Conservation (phyloP, 2,113 vertebrate genomes). For the Pantherophis guttatus region DNA sequence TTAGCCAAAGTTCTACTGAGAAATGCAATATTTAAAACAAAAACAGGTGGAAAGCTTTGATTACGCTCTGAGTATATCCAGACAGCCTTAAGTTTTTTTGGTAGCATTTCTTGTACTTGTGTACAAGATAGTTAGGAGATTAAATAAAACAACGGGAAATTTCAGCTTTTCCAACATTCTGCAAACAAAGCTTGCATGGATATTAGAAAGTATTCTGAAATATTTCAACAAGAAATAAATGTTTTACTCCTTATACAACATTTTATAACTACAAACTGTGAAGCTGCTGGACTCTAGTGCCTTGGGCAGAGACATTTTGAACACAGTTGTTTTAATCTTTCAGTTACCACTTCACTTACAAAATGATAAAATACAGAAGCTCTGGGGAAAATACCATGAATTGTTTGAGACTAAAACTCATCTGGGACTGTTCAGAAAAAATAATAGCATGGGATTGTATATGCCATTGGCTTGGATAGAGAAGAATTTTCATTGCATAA, state of each 20-base stretch:
- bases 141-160: constrained; percentile 64
- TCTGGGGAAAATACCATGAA: constrained; percentile 50
- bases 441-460: constrained; percentile 30
- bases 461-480: constrained; percentile 48
- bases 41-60: constrained; percentile 70
- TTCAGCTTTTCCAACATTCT: constrained; percentile 17
- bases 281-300: constrained; percentile 48
- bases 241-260: constrained; percentile 15
- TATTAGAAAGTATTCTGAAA: constrained; percentile 56
- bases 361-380: constrained; percentile 73
- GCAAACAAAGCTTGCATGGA: constrained; percentile 39
- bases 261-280: constrained; percentile 19
- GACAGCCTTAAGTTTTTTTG: constrained; percentile 47
- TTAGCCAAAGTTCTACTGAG: constrained; percentile 50
- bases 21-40: constrained; percentile 65
- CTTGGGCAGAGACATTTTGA: constrained; percentile 61
- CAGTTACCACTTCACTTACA: constrained; percentile 61
- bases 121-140: constrained; percentile 58
- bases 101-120: constrained; percentile 40
- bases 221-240: constrained; percentile 30
- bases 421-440: constrained; percentile 54
- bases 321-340: constrained; percentile 75
- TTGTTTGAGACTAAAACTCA: constrained; percentile 68
- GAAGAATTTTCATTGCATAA: constrained; percentile 55
- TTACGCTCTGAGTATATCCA: constrained; percentile 54